Conservation (phyloP, 2,797 vertebrate genomes). For the Alauda arvensis region DNA sequence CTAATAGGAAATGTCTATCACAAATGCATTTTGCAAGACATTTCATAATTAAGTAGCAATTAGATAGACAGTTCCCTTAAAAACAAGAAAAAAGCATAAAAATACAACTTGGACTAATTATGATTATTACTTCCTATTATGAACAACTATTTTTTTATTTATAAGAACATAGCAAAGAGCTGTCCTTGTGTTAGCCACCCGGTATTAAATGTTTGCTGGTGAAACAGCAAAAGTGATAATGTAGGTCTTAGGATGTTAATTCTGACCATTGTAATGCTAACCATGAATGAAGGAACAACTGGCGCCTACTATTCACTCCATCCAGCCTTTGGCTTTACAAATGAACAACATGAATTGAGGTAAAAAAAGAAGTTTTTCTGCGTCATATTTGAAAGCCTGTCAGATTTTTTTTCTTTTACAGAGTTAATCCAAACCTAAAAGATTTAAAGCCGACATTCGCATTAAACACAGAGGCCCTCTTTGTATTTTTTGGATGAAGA, state of each 20-base stretch:
- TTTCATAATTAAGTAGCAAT: constrained; percentile 29
- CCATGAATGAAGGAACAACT: constrained; percentile 74
- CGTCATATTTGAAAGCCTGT: constrained; percentile 85
- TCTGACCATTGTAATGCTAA: constrained; percentile 85
- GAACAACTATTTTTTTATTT: constrained; percentile 10
- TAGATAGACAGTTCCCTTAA: neutral
- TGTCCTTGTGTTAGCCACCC: constrained; percentile 40
- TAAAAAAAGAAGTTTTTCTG: constrained; percentile 69
- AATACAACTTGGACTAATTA: neutral
- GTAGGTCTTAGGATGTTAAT: constrained; percentile 80
- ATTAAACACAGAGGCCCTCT: constrained; percentile 81
- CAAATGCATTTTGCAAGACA: neutral
- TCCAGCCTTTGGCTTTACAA: constrained; percentile 79
- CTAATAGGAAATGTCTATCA: constrained; percentile 48
- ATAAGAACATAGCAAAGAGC: constrained; percentile 26
- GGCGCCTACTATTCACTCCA: constrained; percentile 75
- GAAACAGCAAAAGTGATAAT: constrained; percentile 72
- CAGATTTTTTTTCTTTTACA: constrained; percentile 78
- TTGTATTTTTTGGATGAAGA: constrained; percentile 80
- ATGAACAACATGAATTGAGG: constrained; percentile 75
- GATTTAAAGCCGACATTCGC: constrained; percentile 82
- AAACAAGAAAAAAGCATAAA: neutral
- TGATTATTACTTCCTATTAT: neutral
- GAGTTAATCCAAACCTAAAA: constrained; percentile 83
- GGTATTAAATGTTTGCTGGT: constrained; percentile 51